Base-by-base conservation (phyloP, 2,888 invertebrate species). In the Diogma glabrata region DNA sequence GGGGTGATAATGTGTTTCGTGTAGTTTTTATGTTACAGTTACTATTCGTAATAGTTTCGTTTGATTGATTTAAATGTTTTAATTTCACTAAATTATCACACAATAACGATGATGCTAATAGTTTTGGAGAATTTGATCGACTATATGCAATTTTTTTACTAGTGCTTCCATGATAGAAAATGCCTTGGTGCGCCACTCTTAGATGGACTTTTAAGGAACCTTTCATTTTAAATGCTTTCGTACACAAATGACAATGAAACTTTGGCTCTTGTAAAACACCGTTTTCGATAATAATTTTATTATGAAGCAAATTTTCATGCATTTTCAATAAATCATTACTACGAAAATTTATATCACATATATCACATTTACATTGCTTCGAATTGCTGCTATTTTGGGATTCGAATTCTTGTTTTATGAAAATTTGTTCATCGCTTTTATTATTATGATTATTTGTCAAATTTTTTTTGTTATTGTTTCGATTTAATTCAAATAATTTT, bases 161-260 rank as follows among this genome's bases (percentile, higher is more conserved):
- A 19, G 16, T 46, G 10, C 24, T 46, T 16, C 23, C 17, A 46
- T 24, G 30, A 14, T 19, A 10, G n/a, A 20, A 24, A 22, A 48
- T 33, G 3, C 48, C 80, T 58, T 76, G 79, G 67, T 89, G 89
- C 1, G 86, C 85, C 14, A 88, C 87, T 60, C 86, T 75, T 59
- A 87, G 73, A 65, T 89, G 89, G 4, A 89, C 82, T 76, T 87
- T 83, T 7, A 89, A 67, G 51, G 87, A 87, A 6, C 88, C 88
- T 57, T 82, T 75, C 82, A 87, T 86, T 67, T 84, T 86, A 61
- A 88, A 89, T 53, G 79, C 75, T 67, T 87, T 87, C 1, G 83
- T 75, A 62, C 89, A 89, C 52, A 87, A 70, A 63, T 87, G 84
- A 61, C 89, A 89, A 52, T 81, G 75, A 61, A 80, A 81, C 58